Evolutionary conservation across 53 echinoderm and acorn worm genomes (phyloP).

Genomic region (Paracentrotus lividus): DNA sequence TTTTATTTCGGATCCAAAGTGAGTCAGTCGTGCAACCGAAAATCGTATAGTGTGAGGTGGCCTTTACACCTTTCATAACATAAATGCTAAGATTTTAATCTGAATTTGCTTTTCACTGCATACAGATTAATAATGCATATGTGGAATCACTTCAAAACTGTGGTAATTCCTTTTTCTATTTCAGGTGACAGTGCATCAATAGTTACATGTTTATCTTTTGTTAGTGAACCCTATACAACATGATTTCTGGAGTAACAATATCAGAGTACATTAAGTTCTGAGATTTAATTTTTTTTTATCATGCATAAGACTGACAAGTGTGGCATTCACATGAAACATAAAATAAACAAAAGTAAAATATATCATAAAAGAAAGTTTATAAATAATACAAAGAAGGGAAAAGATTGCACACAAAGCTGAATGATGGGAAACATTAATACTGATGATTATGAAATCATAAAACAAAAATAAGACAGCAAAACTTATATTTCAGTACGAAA

Average conservation of each 20-base stretch:
- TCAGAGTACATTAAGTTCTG: background rate
- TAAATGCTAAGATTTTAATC: background rate
- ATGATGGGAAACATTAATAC: background rate
- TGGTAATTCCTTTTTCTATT: background rate
- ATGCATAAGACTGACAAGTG: background rate
- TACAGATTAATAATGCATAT: background rate
- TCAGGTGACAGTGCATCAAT: background rate
- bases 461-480: background rate
- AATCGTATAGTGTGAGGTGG: no score
- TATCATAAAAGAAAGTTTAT: background rate
- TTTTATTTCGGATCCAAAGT: no score
- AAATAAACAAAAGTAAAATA: background rate
- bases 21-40: no score
- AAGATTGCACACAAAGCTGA: conserved; percentile 25
- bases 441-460: background rate
- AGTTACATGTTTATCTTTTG: background rate
- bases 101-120: background rate
- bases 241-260: background rate
- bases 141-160: background rate
- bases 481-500: background rate
- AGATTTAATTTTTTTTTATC: background rate
- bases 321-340: background rate
- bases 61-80: background rate
- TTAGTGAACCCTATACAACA: background rate
- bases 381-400: background rate